These are phyloP conservation scores for Pollenia griseotomentosa DNA, from an alignment of 2,888 invertebrate genomes.

Conservation along the genomic window DNA sequence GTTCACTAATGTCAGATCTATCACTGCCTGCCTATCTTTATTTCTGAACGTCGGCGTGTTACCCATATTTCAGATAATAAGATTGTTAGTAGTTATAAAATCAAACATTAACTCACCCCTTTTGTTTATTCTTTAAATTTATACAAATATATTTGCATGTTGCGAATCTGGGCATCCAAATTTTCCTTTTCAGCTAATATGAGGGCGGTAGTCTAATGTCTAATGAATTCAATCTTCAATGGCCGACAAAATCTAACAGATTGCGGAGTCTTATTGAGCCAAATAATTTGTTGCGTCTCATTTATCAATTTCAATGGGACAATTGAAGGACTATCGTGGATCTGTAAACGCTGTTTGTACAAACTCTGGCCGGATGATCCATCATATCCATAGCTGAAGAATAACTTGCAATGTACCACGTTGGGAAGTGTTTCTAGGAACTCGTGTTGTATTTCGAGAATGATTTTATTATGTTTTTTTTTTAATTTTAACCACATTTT, in stretches of 20 bases:
- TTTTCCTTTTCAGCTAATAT: not conserved
- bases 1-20: no score
- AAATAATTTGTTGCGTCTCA: conserved; percentile 35
- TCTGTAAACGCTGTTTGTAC: conserved; percentile 11
- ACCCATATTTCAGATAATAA: no score
- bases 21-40: no score
- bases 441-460: conserved; percentile 41
- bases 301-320: conserved; percentile 42
- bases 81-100: no score
- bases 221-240: conserved; percentile 10
- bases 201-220: conserved; percentile 75
- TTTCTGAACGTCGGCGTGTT: no score
- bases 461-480: no score
- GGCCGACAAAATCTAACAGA: conserved; percentile 7
- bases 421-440: conserved; percentile 18
- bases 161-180: no score
- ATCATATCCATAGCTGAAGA: conserved; percentile 16
- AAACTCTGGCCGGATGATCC: not conserved
- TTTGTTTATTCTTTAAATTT: no score
- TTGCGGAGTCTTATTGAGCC: not conserved
- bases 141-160: no score
- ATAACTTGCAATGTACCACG: conserved; percentile 6
- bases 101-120: no score
- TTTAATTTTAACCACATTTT: no score
- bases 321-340: conserved; percentile 25